Percentiles rank a stretch among this genome's conserved stretches.
These are phyloP conservation scores for Chloroceryle inda DNA, from an alignment of 2,797 vertebrate species.

Conservation along the genomic window DNA sequence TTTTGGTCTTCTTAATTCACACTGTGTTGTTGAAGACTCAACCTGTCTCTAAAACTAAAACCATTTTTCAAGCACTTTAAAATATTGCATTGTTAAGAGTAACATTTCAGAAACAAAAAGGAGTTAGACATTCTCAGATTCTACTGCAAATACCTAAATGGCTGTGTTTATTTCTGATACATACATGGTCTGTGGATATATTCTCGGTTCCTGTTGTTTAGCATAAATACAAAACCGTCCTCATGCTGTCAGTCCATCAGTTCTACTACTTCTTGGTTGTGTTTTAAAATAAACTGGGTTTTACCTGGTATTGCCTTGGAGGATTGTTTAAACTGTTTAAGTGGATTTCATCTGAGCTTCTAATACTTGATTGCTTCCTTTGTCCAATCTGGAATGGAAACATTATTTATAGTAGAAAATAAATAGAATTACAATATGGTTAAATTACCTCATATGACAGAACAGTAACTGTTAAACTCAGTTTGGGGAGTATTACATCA, in stretches of 20 bases:
- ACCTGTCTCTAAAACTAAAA: not conserved
- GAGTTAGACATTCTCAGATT: not conserved
- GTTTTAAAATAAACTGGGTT: not conserved
- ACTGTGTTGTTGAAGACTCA: not conserved
- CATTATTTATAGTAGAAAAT: slow-evolving; percentile 24
- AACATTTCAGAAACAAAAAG: not conserved
- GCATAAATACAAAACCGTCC: not conserved
- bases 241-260: not conserved
- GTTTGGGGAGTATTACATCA: not conserved
- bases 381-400: slow-evolving; percentile 84
- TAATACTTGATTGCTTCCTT: slow-evolving; percentile 84
- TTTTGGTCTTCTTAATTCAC: not conserved
- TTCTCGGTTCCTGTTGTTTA: not conserved
- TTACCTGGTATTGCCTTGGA: slow-evolving; percentile 92
- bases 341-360: slow-evolving; percentile 83
- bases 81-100: not conserved
- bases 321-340: slow-evolving; percentile 82
- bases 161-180: not conserved
- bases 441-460: not conserved
- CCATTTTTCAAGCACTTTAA: not conserved
- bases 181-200: not conserved
- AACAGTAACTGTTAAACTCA: not conserved
- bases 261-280: not conserved
- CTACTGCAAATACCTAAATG: not conserved
- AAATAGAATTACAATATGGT: not conserved